Evolutionary conservation across 2,797 vertebrate genomes (phyloP), one percentile per base, ranked within the genome.

Genomic region (Champsocephalus esox): DNA sequence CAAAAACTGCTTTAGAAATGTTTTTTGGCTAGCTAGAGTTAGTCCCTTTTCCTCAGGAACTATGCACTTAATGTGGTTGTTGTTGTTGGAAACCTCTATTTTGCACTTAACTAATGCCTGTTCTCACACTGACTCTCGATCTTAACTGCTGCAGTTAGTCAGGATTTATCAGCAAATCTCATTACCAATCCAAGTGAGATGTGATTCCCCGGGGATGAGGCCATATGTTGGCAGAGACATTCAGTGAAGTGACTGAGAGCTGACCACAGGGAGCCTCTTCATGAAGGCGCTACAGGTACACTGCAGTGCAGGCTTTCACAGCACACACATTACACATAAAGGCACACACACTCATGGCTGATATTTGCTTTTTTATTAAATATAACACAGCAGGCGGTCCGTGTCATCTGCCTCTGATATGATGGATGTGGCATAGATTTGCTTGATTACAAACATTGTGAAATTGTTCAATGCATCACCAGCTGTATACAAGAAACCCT

Each of bases 211-310:
- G 32, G 32, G 43, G 79, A 79, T 58, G 77, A 77, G 64, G 54
- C 84, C 92, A 85, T 51, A 61, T 81, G 80, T 56, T 45, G 8
- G 48, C 81, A 66, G 45, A 64, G 85, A 81, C 83, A 84, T 78
- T 61, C 12, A 24, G 79, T 48, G 73, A 74, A 80, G 83, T 84
- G 51, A n/a, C 24, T 10, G 58, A 59, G 61, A 72, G 48, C 55
- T 1, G 55, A 71, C 80, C 69, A 51, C 54, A 0, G 81, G 80
- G 74, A 64, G 81, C 9, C 65, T 75, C 55, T 60, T 52, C 54
- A 78, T 74, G 70, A 66, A 60, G 75, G 78, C 44, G 0, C 57
- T 70, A 66, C 64, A 75, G 56, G 70, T 62, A 50, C 64, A 59
- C 38, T 64, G 72, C 73, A 84, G 57, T 64, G 72, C 73, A 84